phyloP scores from a whole-genome alignment of 2,797 vertebrate genomes.

The Varecia variegata region DNA sequence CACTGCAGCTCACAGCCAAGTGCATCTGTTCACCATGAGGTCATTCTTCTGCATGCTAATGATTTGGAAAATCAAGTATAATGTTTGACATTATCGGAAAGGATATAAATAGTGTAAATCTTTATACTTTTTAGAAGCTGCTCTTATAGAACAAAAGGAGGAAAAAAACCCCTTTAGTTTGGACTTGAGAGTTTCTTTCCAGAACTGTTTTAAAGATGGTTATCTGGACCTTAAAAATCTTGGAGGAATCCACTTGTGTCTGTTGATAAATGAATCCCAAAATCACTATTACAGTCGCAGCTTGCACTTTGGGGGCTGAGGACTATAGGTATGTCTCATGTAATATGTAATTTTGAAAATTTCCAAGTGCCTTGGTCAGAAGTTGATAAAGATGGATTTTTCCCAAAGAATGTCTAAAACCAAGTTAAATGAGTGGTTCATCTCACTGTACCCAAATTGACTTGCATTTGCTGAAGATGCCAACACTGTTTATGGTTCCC shows the following conservation, averaged over 20 bases:
- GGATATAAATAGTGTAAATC: conserved; percentile 78
- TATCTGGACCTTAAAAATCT: conserved; percentile 69
- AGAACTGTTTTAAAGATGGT: conserved; percentile 63
- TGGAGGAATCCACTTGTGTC: conserved; percentile 61
- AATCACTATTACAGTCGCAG: conserved; percentile 72
- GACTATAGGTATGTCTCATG: conserved; percentile 50
- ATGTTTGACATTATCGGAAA: conserved; percentile 81
- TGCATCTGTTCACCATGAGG: conserved; percentile 91
- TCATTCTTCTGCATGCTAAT: conserved; percentile 90
- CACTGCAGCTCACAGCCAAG: conserved; percentile 86
- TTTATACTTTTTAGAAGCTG: conserved; percentile 79
- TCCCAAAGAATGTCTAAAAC: neutral
- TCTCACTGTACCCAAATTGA: neutral
- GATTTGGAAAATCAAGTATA: conserved; percentile 86
- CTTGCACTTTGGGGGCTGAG: conserved; percentile 69
- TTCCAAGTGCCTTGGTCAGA: conserved; percentile 26
- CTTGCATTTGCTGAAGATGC: conserved; percentile 25
- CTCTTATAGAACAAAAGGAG: conserved; percentile 52
- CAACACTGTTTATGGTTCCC: neutral
- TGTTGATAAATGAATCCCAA: conserved; percentile 78
- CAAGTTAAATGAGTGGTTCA: neutral
- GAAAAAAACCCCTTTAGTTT: conserved; percentile 25
- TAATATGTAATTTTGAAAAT: conserved; percentile 61
- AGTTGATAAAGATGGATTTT: conserved; percentile 4
- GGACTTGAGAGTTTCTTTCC: conserved; percentile 33